These are phyloP conservation scores for Mechanitis mazaeus DNA, from an alignment of 2,888 invertebrate species.

Conservation along the genomic window DNA sequence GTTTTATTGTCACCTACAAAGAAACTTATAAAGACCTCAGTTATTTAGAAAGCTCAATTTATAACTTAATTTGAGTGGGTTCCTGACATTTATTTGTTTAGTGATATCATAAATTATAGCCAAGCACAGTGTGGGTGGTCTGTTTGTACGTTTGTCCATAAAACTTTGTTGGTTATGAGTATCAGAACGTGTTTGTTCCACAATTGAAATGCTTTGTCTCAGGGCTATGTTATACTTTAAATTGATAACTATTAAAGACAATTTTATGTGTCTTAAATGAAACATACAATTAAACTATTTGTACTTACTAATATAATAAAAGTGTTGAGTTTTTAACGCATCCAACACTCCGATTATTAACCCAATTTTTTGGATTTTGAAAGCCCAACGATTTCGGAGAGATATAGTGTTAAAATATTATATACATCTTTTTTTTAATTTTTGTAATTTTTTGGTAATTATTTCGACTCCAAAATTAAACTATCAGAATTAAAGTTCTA, in stretches of 20 bases:
- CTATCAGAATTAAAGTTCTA: too few species aligned
- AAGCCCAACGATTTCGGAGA: too few species aligned
- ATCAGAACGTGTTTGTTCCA: constrained; percentile 14
- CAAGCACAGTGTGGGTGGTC: constrained; percentile 16
- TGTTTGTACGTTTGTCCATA: constrained; percentile 15
- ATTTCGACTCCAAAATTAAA: too few species aligned
- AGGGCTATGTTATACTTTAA: neutral
- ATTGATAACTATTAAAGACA: neutral
- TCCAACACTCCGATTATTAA: too few species aligned
- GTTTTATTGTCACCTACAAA: neutral
- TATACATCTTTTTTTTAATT: too few species aligned
- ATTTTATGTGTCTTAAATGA: too few species aligned
- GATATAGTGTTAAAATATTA: too few species aligned
- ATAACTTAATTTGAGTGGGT: constrained; percentile 27
- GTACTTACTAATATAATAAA: too few species aligned
- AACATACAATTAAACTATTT: too few species aligned
- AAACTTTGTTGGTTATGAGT: constrained; percentile 13
- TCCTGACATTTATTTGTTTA: constrained; percentile 25
- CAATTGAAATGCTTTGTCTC: constrained; percentile 8
- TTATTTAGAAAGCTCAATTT: constrained; percentile 16
- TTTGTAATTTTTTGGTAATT: too few species aligned
- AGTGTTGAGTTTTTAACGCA: too few species aligned
- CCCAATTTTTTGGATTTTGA: too few species aligned
- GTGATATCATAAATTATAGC: constrained; percentile 25
- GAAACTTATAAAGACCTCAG: constrained; percentile 6